Conservation (phyloP, 2,888 invertebrate species). For the Caprella mutica region DNA sequence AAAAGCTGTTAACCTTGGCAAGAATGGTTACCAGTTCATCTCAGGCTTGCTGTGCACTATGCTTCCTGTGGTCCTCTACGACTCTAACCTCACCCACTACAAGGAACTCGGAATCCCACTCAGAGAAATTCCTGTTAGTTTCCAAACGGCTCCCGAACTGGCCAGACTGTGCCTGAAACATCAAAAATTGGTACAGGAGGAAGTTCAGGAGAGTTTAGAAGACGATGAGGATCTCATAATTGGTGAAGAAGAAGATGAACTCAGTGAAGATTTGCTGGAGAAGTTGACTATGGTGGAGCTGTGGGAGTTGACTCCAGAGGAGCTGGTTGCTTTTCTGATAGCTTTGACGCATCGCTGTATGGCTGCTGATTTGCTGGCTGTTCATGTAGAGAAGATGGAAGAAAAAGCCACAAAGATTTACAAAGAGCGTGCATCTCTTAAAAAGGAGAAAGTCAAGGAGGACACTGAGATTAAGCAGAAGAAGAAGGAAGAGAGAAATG, state of each 20-base stretch:
- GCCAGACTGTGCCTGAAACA: constrained; percentile 28
- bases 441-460: constrained; percentile 10
- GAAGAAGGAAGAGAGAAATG: constrained; percentile 5
- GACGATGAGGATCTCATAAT: neutral
- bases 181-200: constrained; percentile 4
- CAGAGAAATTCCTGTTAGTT: constrained; percentile 19
- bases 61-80: constrained; percentile 24
- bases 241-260: constrained; percentile 21
- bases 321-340: constrained; percentile 21
- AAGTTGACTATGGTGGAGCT: constrained; percentile 27
- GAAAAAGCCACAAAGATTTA: constrained; percentile 21
- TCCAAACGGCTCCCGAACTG: constrained; percentile 33
- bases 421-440: constrained; percentile 15
- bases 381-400: constrained; percentile 24
- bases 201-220: constrained; percentile 2
- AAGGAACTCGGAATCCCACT: constrained; percentile 31
- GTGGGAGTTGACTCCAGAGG: constrained; percentile 22
- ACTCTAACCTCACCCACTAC: constrained; percentile 17
- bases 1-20: constrained; percentile 20
- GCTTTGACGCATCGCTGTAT: constrained; percentile 29
- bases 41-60: constrained; percentile 24
- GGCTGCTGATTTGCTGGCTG: constrained; percentile 1
- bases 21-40: constrained; percentile 17
- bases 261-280: constrained; percentile 20
- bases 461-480: neutral